phyloP scores from a whole-genome alignment of 2,888 invertebrate genomes.

The Callyntrura sp. region DNA sequence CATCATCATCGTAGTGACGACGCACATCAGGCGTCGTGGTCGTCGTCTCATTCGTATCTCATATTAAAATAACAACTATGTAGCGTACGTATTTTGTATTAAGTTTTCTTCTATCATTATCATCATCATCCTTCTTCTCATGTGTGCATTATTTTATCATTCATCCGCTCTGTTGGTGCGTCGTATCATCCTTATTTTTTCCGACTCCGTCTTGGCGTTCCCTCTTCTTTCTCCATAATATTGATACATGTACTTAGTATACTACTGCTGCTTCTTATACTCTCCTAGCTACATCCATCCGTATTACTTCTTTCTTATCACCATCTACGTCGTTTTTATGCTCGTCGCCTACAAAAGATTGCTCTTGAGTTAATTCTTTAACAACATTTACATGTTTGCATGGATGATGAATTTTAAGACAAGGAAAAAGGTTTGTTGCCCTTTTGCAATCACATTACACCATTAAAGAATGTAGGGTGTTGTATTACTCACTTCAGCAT shows the following conservation, averaged over 20 bases:
- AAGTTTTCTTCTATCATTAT: conserved; percentile 46
- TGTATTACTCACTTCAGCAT: conserved; percentile 39
- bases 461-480: conserved; percentile 24
- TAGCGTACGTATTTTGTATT: conserved; percentile 20
- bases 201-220: conserved; percentile 54
- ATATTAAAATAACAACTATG: not conserved
- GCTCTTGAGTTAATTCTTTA: conserved; percentile 59
- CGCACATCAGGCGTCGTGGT: conserved; percentile 29
- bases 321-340: conserved; percentile 58
- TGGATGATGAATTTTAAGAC: conserved; percentile 65
- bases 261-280: no score
- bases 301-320: conserved; percentile 18
- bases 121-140: conserved; percentile 32
- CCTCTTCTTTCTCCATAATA: conserved; percentile 33
- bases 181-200: conserved; percentile 50
- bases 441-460: conserved; percentile 62
- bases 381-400: conserved; percentile 56
- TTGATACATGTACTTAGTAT: no score
- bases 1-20: no score
- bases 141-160: conserved; percentile 43
- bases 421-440: conserved; percentile 71
- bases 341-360: conserved; percentile 48
- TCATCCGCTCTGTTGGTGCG: conserved; percentile 9
- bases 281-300: no score
- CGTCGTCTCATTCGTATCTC: conserved; percentile 50